A percentile compares a stretch with the other conserved stretches of the same genome.
phyloP scores from a whole-genome alignment of 2,888 invertebrate genomes.

The Desoria tigrina region DNA sequence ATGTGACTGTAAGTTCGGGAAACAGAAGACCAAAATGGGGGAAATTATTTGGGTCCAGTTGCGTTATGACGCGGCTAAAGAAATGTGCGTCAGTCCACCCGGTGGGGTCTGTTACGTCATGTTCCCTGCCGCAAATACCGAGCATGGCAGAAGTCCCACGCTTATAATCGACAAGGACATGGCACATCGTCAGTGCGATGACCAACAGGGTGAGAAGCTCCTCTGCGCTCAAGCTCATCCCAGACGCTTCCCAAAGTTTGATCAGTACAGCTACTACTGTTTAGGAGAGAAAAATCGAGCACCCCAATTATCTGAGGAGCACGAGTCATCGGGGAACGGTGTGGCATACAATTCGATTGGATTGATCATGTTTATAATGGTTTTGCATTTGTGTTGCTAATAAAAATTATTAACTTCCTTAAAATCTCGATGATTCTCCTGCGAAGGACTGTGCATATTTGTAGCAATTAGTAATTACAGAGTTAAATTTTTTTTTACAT shows the following conservation, averaged over 20 bases:
- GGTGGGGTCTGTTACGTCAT: conserved; percentile 25
- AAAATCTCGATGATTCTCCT: too few relatives aligned
- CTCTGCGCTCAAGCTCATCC: conserved; percentile 28
- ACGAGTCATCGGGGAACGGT: background rate
- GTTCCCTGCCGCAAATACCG: background rate
- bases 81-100: conserved; percentile 23
- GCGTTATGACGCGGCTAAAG: background rate
- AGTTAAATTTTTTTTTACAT: too few relatives aligned
- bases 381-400: too few relatives aligned
- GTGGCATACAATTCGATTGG: too few relatives aligned
- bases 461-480: too few relatives aligned
- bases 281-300: conserved; percentile 5
- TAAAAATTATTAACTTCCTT: too few relatives aligned
- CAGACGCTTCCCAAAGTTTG: conserved; percentile 20
- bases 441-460: too few relatives aligned
- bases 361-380: too few relatives aligned
- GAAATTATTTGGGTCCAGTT: conserved; percentile 14
- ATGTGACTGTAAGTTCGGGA: conserved; percentile 25
- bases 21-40: background rate
- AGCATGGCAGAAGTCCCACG: background rate
- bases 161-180: conserved; percentile 16
- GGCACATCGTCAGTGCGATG: conserved; percentile 30
- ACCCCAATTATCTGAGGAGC: conserved; percentile 5
- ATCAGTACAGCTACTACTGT: conserved; percentile 27
- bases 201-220: too few relatives aligned